A percentile compares a stretch with the other conserved stretches of the same genome.
Evolutionary conservation across 2,113 vertebrate genomes (phyloP).

Genomic region (Oreochromis niloticus): DNA sequence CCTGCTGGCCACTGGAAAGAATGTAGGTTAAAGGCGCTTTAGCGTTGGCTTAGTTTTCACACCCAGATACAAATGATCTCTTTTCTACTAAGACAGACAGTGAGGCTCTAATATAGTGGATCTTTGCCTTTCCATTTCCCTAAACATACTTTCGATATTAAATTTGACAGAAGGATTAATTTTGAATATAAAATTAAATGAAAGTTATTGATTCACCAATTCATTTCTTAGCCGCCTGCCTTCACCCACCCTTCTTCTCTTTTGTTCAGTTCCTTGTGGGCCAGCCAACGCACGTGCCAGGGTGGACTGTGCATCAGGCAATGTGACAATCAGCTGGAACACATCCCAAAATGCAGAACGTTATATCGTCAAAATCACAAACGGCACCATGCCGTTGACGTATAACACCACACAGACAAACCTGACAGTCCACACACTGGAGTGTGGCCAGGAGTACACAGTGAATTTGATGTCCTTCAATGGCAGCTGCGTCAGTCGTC

Average conservation of each 20-base stretch:
- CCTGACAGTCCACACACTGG: conserved; percentile 24
- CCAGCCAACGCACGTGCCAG: conserved; percentile 24
- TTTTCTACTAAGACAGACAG: not conserved
- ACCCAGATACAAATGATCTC: not conserved
- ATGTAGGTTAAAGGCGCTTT: not conserved
- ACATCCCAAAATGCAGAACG: not conserved
- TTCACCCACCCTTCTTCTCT: not conserved
- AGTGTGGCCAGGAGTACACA: conserved; percentile 55
- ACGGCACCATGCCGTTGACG: not conserved
- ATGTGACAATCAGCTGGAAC: conserved; percentile 51
- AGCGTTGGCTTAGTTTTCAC: not conserved
- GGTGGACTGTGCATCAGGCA: conserved; percentile 52
- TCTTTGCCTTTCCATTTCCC: not conserved
- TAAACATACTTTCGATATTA: not conserved
- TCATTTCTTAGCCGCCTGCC: not conserved
- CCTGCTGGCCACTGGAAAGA: not conserved
- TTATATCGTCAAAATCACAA: conserved; percentile 41
- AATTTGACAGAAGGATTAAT: fast-evolving
- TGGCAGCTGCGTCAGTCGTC: conserved; percentile 55
- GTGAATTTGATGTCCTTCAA: conserved; percentile 56
- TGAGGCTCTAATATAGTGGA: not conserved
- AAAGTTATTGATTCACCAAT: not conserved
- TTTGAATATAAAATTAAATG: not conserved
- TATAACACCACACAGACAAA: conserved; percentile 26
- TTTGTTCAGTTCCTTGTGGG: conserved; percentile 67